Conservation (phyloP, 2,113 vertebrate genomes). For the Urocynchramus pylzowi region DNA sequence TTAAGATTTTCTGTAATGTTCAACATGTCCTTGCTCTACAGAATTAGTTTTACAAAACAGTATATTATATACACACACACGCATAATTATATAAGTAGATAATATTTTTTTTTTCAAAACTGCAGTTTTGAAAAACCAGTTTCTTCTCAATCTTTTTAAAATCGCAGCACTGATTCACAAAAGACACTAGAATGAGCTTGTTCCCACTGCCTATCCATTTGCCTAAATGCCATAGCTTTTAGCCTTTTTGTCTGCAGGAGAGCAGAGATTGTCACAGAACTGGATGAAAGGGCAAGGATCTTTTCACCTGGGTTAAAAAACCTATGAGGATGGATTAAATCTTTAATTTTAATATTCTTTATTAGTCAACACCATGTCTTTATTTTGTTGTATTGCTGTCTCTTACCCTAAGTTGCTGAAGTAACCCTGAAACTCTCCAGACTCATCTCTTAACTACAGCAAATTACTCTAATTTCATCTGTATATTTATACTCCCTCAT, state of each 20-base stretch:
- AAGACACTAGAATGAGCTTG: neutral
- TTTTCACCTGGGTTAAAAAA: neutral
- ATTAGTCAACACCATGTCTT: neutral
- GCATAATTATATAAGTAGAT: neutral
- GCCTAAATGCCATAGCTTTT: neutral
- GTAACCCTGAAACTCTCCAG: neutral
- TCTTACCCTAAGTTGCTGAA: neutral
- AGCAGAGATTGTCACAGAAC: neutral
- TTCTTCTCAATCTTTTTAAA: neutral
- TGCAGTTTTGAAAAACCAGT: neutral
- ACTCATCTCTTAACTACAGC: neutral
- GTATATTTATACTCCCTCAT: neutral
- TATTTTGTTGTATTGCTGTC: neutral
- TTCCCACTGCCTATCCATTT: neutral
- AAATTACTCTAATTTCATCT: neutral
- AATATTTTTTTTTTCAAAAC: neutral
- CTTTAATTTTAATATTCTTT: neutral
- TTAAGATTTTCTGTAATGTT: neutral
- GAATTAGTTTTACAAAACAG: neutral
- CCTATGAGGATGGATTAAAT: neutral
- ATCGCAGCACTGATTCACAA: accelerated
- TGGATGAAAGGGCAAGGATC: neutral
- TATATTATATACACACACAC: accelerated
- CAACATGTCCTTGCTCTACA: neutral
- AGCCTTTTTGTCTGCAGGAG: neutral